Evolutionary conservation across 2,888 invertebrate species (phyloP).

Genomic region (Acronicta aceris): DNA sequence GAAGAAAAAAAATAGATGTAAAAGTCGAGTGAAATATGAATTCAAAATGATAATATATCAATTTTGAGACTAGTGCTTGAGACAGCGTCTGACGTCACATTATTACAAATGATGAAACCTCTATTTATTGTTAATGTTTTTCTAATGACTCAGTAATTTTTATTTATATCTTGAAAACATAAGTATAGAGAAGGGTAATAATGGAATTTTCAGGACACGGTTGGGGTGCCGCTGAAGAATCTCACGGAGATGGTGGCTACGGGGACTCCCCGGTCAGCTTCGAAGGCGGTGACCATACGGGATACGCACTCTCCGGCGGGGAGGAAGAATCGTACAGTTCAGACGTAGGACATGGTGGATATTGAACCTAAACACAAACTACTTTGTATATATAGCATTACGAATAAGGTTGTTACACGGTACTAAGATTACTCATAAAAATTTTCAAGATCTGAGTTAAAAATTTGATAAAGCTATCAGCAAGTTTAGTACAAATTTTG

Average conservation of each 20-base stretch:
- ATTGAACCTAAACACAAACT: conserved; percentile 47
- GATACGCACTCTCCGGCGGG: conserved; percentile 74
- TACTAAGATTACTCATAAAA: conserved; percentile 12
- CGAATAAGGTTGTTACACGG: conserved; percentile 21
- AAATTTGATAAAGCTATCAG: conserved; percentile 5
- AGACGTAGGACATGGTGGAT: conserved; percentile 65
- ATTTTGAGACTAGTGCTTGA: too few relatives aligned
- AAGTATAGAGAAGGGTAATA: conserved; percentile 15
- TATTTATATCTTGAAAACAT: conserved; percentile 16
- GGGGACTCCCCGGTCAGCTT: conserved; percentile 82
- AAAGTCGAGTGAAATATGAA: too few relatives aligned
- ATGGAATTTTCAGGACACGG: conserved; percentile 73
- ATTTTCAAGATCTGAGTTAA: conserved; percentile 6
- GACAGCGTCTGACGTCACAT: not conserved
- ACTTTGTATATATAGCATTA: conserved; percentile 41
- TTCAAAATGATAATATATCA: too few relatives aligned
- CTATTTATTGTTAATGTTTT: conserved; percentile 32
- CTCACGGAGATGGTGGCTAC: conserved; percentile 69
- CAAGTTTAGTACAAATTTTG: conserved; percentile 38
- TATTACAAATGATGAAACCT: conserved; percentile 26
- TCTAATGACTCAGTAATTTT: conserved; percentile 21
- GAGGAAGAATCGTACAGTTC: conserved; percentile 65
- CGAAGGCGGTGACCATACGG: conserved; percentile 77
- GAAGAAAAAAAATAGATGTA: too few relatives aligned
- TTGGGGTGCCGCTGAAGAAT: conserved; percentile 83